Percentiles rank a stretch among this genome's conserved stretches.
These are phyloP conservation scores for Coilia nasus DNA, from an alignment of 2,797 vertebrate genomes.

Conservation along the genomic window DNA sequence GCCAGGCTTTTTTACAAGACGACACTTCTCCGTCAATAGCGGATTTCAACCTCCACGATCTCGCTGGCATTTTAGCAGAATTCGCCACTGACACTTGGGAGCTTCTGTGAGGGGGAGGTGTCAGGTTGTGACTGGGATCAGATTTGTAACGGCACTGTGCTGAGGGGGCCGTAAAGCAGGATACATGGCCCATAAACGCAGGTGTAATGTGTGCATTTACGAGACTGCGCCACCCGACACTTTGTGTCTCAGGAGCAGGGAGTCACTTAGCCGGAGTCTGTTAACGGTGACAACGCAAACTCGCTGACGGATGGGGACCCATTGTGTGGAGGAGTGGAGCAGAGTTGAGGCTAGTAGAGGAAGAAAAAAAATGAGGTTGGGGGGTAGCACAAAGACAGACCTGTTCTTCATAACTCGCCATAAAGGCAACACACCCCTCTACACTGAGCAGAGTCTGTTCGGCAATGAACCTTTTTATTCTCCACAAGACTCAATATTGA, in stretches of 20 bases:
- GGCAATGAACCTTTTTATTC: slow-evolving; percentile 19
- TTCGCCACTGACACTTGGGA: background rate
- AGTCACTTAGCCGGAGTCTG: slow-evolving; percentile 12
- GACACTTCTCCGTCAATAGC: background rate
- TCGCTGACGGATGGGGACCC: slow-evolving; percentile 13
- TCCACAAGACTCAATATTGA: background rate
- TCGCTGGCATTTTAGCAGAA: slow-evolving; percentile 1
- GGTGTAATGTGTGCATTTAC: slow-evolving; percentile 13
- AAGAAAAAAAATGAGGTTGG: background rate
- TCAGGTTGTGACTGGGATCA: background rate
- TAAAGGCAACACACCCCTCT: slow-evolving; percentile 20
- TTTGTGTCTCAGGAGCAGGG: background rate
- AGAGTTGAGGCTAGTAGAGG: background rate
- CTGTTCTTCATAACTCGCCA: slow-evolving; percentile 18
- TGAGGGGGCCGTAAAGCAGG: background rate
- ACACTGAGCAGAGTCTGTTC: background rate
- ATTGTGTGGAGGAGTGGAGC: background rate
- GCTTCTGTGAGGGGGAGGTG: background rate
- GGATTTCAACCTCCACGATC: background rate
- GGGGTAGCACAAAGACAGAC: slow-evolving; percentile 10
- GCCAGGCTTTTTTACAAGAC: background rate
- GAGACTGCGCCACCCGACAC: background rate
- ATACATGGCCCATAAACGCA: background rate
- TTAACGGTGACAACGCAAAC: slow-evolving; percentile 19
- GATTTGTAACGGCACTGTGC: background rate